Conservation (phyloP, 2,888 invertebrate species). For the Hemaris fuciformis region DNA sequence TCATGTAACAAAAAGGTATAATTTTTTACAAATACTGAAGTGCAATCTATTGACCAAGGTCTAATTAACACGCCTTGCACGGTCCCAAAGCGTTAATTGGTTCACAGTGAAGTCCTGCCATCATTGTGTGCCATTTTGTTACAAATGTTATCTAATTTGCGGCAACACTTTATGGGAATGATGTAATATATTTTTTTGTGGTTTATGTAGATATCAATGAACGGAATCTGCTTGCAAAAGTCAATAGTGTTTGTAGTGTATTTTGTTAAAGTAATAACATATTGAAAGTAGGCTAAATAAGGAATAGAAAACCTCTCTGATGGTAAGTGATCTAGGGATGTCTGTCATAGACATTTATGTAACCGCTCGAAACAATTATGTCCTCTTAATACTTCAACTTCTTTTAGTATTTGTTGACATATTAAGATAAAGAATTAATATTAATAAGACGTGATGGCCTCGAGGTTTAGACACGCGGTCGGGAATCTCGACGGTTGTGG, state of each 20-base stretch:
- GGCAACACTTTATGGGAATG: not conserved
- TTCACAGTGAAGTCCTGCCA: not conserved
- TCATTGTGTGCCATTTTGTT: not conserved
- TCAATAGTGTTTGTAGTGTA: not conserved
- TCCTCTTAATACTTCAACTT: too few relatives aligned
- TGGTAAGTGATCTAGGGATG: too few relatives aligned
- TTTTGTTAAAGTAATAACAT: too few relatives aligned
- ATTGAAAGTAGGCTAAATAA: too few relatives aligned
- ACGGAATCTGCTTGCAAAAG: not conserved
- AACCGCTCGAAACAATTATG: too few relatives aligned
- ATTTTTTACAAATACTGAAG: not conserved
- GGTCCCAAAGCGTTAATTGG: slow-evolving; percentile 1
- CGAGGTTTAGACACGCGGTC: too few relatives aligned
- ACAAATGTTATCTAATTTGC: not conserved
- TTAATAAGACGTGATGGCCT: too few relatives aligned
- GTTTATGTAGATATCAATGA: not conserved
- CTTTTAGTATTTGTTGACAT: too few relatives aligned
- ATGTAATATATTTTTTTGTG: not conserved
- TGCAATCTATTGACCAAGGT: slow-evolving; percentile 4
- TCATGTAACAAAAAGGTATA: not conserved
- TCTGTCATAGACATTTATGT: too few relatives aligned
- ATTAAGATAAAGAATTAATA: too few relatives aligned
- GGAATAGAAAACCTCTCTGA: too few relatives aligned
- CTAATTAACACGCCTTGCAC: not conserved
- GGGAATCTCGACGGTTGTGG: too few relatives aligned